Evolutionary conservation across 2,797 vertebrate species (phyloP), one percentile per base, ranked within the genome.

Genomic region (Pseudomugil gertrudae): DNA sequence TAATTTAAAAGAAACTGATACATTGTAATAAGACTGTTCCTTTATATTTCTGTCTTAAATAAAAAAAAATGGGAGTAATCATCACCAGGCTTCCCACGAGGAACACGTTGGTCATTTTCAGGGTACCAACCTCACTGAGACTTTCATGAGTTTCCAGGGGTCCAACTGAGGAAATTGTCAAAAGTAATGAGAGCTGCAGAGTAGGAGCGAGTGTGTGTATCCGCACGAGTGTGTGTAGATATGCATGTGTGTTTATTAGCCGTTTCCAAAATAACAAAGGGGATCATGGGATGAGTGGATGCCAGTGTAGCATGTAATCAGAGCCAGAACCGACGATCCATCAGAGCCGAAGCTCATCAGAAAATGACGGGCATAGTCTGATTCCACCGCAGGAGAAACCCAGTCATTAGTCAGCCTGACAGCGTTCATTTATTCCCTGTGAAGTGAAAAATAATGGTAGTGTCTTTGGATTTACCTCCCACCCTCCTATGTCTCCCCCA

Each of bases 391-490:
- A 88, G 81, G 66, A 71, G 63, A 86, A 83, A 77, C 40, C 63
- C 67, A 38, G 61, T 80, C 78, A 90, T 89, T 90, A 88, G 83
- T 89, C 89, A 85, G 81, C 60, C 80, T 90, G 90, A 90, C 91
- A 86, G 70, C 60, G 57, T 78, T 75, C 74, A 79, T 88, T 86
- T 87, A 72, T 66, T 81, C 53, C 67, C 72, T 35, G 63, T 81
- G 64, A 79, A 75, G 73, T 80, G 74, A 81, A 88, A 69, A 88
- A 75, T 80, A 81, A 83, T 74, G 78, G 81, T 74, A 76, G 77
- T 90, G 74, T 90, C 66, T 88, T 80, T 80, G 72, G 74, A 43
- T 43, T 43, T n/a, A 43, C 80, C 82, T 67, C 58, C 47, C 69
- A 10, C 26, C 71, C 26, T 5, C 24, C 45, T 47, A 23, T 10